Percentiles rank a stretch among this genome's conserved stretches.
Evolutionary conservation across 2,797 vertebrate genomes (phyloP).

Genomic region (Clamator glandarius): DNA sequence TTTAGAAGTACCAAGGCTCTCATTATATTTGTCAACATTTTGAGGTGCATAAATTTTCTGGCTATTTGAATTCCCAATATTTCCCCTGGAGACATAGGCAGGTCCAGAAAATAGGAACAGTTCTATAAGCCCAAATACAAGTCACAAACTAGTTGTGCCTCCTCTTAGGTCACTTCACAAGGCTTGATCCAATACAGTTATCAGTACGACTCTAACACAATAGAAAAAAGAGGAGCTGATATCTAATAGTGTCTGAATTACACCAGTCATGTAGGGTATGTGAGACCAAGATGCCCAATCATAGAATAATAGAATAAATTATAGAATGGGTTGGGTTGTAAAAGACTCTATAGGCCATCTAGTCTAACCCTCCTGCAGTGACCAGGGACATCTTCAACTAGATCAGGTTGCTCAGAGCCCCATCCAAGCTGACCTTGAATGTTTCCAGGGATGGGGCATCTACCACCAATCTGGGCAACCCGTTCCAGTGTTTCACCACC

Average conservation of each 20-base stretch:
- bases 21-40: background rate
- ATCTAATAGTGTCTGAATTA: background rate
- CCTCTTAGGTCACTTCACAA: background rate
- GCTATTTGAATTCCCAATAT: background rate
- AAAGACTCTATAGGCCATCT: too few species aligned
- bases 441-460: too few species aligned
- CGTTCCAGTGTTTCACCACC: too few species aligned
- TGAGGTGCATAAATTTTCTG: background rate
- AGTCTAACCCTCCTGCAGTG: too few species aligned
- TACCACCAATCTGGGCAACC: too few species aligned
- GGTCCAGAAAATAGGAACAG: background rate
- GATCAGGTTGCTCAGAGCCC: too few species aligned
- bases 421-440: too few species aligned
- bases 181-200: background rate
- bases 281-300: background rate
- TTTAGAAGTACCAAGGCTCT: background rate
- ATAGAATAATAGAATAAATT: too few species aligned
- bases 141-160: background rate
- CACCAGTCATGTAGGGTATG: background rate
- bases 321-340: too few species aligned
- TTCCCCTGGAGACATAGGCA: background rate
- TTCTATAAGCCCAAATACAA: background rate
- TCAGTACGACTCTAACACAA: background rate
- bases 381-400: too few species aligned
- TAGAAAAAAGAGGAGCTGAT: background rate